A percentile compares a stretch with the other conserved stretches of the same genome.
Conservation (phyloP, 2,888 invertebrate genomes). For the Petrolisthes cinctipes region DNA sequence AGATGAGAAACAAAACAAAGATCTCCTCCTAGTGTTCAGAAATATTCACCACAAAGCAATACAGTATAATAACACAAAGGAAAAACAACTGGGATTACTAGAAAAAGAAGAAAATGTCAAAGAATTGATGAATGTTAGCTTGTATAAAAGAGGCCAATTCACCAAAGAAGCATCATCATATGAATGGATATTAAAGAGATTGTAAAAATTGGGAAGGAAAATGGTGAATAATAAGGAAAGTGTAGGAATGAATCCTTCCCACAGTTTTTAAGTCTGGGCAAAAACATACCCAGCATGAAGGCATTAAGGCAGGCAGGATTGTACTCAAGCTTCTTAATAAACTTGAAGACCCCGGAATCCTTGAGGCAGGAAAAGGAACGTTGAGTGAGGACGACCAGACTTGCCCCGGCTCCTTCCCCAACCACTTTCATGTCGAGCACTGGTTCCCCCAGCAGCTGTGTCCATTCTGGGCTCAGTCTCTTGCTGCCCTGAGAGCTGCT, state of each 20-base stretch:
- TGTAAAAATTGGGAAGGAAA: no score
- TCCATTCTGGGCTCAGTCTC: conserved; percentile 58
- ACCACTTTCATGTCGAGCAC: conserved; percentile 36
- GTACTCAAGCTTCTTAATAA: conserved; percentile 71
- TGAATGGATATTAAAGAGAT: no score
- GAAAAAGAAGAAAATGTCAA: neutral
- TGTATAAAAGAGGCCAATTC: neutral
- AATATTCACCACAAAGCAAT: no score
- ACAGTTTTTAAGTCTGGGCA: no score
- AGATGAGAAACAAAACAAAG: neutral
- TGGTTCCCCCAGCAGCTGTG: conserved; percentile 40
- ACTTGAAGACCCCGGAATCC: conserved; percentile 70
- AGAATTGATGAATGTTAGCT: no score
- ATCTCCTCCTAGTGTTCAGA: no score
- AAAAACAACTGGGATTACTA: neutral
- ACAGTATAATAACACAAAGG: neutral
- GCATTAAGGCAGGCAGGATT: conserved; percentile 69
- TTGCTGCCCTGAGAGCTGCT: conserved; percentile 32
- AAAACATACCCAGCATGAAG: conserved; percentile 58
- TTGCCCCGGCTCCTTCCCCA: neutral
- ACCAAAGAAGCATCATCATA: neutral
- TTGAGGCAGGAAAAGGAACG: conserved; percentile 57
- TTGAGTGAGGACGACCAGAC: conserved; percentile 43
- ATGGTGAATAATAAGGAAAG: no score
- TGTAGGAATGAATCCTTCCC: no score